These are phyloP conservation scores for Mastigias papua DNA, from an alignment of 30 jellyfish, hydroid and myxozoan species.

Conservation along the genomic window DNA sequence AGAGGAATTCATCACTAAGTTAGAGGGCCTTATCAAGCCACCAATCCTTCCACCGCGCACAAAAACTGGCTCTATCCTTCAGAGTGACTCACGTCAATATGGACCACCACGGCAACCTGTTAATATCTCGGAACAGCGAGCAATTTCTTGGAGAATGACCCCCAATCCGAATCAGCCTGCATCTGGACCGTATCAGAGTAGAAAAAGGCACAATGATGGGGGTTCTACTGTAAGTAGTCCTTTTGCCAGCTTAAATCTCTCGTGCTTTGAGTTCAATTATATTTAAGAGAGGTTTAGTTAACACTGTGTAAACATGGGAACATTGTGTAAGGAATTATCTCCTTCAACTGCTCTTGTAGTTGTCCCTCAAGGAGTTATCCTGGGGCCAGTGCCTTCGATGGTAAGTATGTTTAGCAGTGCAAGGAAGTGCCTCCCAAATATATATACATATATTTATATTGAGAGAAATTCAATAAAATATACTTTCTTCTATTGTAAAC, in stretches of 20 bases:
- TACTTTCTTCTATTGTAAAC: too few relatives aligned
- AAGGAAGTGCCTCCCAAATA: too few relatives aligned
- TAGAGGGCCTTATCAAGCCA: conserved; percentile 75
- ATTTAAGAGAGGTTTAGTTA: too few relatives aligned
- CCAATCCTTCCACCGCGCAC: conserved; percentile 81
- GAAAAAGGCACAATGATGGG: conserved; percentile 22
- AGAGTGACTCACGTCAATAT: background rate
- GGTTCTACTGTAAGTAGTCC: conserved; percentile 33
- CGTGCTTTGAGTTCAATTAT: background rate
- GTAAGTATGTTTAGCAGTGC: too few relatives aligned
- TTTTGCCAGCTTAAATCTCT: background rate
- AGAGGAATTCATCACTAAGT: conserved; percentile 60
- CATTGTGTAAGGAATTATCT: too few relatives aligned
- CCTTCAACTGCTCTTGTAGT: too few relatives aligned
- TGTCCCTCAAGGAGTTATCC: too few relatives aligned
- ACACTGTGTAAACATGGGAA: too few relatives aligned
- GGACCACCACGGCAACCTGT: conserved; percentile 12
- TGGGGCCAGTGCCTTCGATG: too few relatives aligned
- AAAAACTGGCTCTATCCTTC: conserved; percentile 33
- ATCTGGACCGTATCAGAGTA: conserved; percentile 57
- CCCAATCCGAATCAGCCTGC: conserved; percentile 10
- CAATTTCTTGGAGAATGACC: conserved; percentile 37
- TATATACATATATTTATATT: too few relatives aligned
- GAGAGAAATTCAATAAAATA: too few relatives aligned
- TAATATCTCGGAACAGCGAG: conserved; percentile 49